Conservation (phyloP, 2,797 vertebrate species). For the Etheostoma perlongum region DNA sequence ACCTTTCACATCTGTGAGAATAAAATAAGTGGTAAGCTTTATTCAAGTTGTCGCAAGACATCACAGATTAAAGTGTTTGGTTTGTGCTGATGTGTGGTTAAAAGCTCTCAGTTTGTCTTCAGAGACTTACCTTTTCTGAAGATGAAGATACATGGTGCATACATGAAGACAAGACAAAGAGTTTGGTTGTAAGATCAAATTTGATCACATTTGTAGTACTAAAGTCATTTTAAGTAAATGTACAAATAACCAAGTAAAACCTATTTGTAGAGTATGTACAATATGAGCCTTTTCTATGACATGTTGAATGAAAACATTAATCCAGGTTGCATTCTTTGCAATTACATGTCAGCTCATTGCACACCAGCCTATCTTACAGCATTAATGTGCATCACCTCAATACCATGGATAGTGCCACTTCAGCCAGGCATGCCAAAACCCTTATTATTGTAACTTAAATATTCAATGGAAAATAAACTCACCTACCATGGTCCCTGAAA, state of each 20-base stretch:
- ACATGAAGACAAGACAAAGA: constrained; percentile 16
- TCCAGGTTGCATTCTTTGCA: neutral
- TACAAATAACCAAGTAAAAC: neutral
- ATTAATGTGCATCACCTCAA: neutral
- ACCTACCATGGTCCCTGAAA: too few species aligned
- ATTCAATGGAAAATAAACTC: too few species aligned
- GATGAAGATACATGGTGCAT: neutral
- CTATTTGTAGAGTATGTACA: neutral
- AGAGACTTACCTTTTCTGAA: neutral
- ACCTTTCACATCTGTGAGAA: constrained; percentile 33
- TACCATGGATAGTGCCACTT: too few species aligned
- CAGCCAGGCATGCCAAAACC: too few species aligned
- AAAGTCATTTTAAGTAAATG: too few species aligned
- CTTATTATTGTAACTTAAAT: too few species aligned
- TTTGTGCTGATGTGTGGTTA: neutral
- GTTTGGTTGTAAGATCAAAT: neutral
- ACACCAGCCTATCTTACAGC: neutral
- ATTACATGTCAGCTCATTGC: neutral
- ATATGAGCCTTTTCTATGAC: neutral
- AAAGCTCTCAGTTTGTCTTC: neutral
- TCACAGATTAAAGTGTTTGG: neutral
- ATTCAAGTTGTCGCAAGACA: neutral
- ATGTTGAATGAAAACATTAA: neutral
- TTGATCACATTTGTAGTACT: neutral
- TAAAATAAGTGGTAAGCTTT: constrained; percentile 10